Evolutionary conservation across 2,888 invertebrate species (phyloP), one percentile per base, ranked within the genome.

Genomic region (Sympetrum striolatum): DNA sequence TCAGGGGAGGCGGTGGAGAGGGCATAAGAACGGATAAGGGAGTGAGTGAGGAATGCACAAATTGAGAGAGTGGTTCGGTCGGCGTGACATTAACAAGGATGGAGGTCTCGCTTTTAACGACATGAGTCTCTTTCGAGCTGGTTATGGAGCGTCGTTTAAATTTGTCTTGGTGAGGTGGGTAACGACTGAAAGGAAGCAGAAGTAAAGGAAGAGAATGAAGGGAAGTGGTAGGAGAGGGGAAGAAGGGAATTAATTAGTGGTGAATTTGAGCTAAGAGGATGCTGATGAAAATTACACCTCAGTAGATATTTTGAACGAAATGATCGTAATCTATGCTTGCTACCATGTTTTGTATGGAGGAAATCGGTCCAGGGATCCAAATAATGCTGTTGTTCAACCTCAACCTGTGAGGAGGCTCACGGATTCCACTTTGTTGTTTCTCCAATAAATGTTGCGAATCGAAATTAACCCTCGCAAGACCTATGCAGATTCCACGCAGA

Each of bases 61-160:
- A 82, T 82, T 82, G 82, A 82, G 82, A 82, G 82, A 35, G 82
- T 58, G 82, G 82, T 31, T 82, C 82, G 53, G 53, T 82, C 35
- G 82, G 14, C 58, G 82, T 82, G 82, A 82, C 82, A 82, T 82
- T 58, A 82, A 82, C 58, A 82, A 82, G 58, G 82, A 44, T 14
- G 35, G 82, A 58, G 58, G 53, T 82, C 58, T 58, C 58, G 82
- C 53, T 82, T 82, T 82, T 82, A 82, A 82, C 82, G 53, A 58
- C 82, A 82, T 58, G 31, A 25, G 58, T 22, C 82, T 82, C 82
- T 82, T 58, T 31, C 82, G 31, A 58, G 82, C 25, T 53, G 82
- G 53, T 82, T 82, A 82, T 82, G 58, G 53, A 82, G 82, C 58
- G 82, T 58, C 82, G 58, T 82, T 82, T 82, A 82, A 82, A 82